Conservation (phyloP, 2,888 invertebrate genomes). For the Tetranychus piercei region DNA sequence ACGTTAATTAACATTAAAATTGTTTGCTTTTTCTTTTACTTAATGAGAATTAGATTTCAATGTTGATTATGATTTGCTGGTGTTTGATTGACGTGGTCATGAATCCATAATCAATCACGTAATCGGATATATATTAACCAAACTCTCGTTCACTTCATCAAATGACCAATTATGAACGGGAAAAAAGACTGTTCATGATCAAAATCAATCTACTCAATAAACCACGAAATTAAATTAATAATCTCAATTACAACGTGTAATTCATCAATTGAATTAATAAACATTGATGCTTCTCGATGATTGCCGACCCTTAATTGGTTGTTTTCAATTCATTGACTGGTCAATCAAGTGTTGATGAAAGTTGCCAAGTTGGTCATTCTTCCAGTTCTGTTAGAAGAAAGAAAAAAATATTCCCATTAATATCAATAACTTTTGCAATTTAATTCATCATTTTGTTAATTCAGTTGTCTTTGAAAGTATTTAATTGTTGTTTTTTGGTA, state of each 20-base stretch:
- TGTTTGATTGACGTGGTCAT: background rate
- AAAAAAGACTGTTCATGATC: background rate
- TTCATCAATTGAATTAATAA: too few relatives aligned
- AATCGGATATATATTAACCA: background rate
- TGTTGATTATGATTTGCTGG: background rate
- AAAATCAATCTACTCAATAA: too few relatives aligned
- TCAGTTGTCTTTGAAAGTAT: background rate
- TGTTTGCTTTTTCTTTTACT: background rate
- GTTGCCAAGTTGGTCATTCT: too few relatives aligned
- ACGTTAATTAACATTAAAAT: background rate
- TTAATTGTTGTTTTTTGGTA: background rate
- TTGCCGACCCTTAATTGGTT: too few relatives aligned
- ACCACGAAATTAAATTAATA: too few relatives aligned
- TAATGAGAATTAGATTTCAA: background rate
- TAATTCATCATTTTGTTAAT: background rate
- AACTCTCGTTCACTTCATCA: background rate
- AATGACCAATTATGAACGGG: background rate
- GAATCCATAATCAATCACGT: background rate
- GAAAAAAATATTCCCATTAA: too few relatives aligned
- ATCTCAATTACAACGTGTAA: too few relatives aligned
- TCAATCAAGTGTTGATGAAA: too few relatives aligned
- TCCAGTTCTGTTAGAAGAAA: too few relatives aligned
- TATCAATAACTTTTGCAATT: background rate
- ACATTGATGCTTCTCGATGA: too few relatives aligned
- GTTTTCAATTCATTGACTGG: too few relatives aligned